phyloP scores from a whole-genome alignment of 1,140 invertebrate species.

The Bombus sibiricus region DNA sequence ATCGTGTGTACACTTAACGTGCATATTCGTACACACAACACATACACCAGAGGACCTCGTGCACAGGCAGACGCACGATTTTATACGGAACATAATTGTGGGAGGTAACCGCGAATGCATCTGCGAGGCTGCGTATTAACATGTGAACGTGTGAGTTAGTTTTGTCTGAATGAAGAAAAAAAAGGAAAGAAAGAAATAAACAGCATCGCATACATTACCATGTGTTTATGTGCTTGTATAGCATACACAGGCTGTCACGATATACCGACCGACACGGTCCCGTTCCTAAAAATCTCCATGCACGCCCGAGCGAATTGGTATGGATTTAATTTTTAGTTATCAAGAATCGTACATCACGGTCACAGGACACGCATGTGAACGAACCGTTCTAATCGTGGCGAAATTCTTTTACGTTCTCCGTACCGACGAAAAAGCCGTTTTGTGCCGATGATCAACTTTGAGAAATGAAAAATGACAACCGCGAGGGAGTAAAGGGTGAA shows the following conservation, averaged over 20 bases:
- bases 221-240: conserved; percentile 49
- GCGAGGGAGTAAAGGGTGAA: background rate
- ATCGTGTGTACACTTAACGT: background rate
- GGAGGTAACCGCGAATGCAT: conserved; percentile 31
- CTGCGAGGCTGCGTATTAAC: conserved; percentile 37
- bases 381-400: background rate
- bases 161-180: conserved; percentile 37
- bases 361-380: background rate
- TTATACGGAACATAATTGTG: conserved; percentile 37
- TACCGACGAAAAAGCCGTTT: background rate
- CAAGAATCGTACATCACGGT: background rate
- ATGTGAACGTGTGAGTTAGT: conserved; percentile 47
- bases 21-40: background rate
- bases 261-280: conserved; percentile 17
- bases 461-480: background rate
- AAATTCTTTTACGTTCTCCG: background rate
- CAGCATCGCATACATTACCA: conserved; percentile 41
- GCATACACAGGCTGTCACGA: conserved; percentile 23
- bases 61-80: conserved; percentile 28
- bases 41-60: conserved; percentile 5
- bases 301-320: background rate
- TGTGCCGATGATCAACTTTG: background rate
- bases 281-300: background rate
- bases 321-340: conserved; percentile 6
- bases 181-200: conserved; percentile 23